Conservation (phyloP, 2,113 vertebrate genomes). For the Anarhynchus alexandrinus region DNA sequence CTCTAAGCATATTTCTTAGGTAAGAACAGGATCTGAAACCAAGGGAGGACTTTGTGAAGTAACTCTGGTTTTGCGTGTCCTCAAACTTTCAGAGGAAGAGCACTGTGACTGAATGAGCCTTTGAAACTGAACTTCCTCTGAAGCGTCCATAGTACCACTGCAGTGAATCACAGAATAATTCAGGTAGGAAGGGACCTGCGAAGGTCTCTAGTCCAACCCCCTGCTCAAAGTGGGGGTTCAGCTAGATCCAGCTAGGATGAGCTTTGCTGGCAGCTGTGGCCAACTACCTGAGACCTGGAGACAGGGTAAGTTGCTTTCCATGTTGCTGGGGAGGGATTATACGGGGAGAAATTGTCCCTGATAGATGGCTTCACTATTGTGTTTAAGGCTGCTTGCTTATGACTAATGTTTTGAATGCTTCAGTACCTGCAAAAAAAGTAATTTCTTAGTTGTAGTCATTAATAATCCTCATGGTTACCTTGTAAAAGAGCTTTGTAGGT, state of each 20-base stretch:
- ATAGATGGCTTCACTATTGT: background rate
- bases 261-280: background rate
- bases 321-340: background rate
- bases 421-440: background rate
- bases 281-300: background rate
- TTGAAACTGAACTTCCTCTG: background rate
- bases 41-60: background rate
- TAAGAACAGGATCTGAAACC: background rate
- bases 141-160: background rate
- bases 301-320: background rate
- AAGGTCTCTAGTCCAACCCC: background rate
- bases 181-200: background rate
- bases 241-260: background rate
- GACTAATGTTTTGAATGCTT: background rate
- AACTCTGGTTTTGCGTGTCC: background rate
- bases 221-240: background rate
- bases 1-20: background rate
- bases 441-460: background rate
- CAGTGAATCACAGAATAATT: background rate
- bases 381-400: background rate
- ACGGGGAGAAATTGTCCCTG: fast-evolving
- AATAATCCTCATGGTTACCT: background rate
- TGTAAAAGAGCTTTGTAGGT: background rate
- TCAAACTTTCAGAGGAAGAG: background rate
- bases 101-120: background rate